Evolutionary conservation across 1,140 invertebrate genomes (phyloP).

Genomic region (Mycetomoellerius zeteki): DNA sequence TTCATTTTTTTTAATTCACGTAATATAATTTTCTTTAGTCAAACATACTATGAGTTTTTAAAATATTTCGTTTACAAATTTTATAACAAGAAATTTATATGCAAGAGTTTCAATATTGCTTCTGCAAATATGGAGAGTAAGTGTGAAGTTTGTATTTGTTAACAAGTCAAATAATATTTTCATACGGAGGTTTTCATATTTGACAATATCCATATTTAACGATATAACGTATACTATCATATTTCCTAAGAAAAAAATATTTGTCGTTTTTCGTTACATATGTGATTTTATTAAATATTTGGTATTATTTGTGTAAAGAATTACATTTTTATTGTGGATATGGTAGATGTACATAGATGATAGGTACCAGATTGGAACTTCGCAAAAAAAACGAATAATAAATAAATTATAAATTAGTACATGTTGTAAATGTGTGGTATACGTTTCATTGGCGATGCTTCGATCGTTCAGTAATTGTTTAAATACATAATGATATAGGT

Average conservation of each 20-base stretch:
- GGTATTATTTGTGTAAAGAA: conserved; percentile 54
- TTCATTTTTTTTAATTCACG: conserved; percentile 5
- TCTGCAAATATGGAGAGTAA: background rate
- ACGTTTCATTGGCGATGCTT: conserved; percentile 64
- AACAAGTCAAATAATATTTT: background rate
- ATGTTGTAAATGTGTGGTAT: conserved; percentile 41
- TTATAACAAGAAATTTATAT: conserved; percentile 15
- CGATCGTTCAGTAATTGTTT: conserved; percentile 48
- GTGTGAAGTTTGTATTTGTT: conserved; percentile 7
- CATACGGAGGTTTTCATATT: background rate
- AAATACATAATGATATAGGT: conserved; percentile 26
- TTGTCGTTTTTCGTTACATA: conserved; percentile 10
- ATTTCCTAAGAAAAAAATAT: conserved; percentile 41
- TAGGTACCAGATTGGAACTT: conserved; percentile 41
- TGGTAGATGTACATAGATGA: conserved; percentile 22
- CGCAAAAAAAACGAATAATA: conserved; percentile 29
- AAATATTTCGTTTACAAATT: conserved; percentile 39
- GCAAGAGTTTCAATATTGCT: background rate
- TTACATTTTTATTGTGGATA: conserved; percentile 41
- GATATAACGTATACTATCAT: background rate
- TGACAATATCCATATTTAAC: background rate
- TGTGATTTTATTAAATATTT: conserved; percentile 53
- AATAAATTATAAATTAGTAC: conserved; percentile 61
- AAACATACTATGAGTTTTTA: background rate
- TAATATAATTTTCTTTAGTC: background rate